phyloP scores from a whole-genome alignment of 2,797 vertebrate genomes.

The Sitta carolinensis region DNA sequence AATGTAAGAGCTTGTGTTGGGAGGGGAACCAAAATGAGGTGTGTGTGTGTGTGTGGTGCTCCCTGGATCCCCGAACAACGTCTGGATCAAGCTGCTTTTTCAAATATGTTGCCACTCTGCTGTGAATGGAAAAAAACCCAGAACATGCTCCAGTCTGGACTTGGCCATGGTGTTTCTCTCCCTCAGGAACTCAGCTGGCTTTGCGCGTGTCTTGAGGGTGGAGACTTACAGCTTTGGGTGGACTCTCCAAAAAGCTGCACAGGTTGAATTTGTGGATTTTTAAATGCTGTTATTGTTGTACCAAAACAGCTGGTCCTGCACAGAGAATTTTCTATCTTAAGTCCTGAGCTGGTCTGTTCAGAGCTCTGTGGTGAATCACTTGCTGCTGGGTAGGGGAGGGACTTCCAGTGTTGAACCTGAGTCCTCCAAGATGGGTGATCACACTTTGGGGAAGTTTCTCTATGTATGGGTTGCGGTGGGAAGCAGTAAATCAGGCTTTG shows the following conservation, averaged over 20 bases:
- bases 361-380: neutral
- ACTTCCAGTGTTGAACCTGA: neutral
- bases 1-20: neutral
- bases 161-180: neutral
- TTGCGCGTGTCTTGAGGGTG: neutral
- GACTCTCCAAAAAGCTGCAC: neutral
- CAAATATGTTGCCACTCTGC: neutral
- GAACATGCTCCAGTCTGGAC: neutral
- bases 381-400: neutral
- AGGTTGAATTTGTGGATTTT: neutral
- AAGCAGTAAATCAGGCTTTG: neutral
- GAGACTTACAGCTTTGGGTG: neutral
- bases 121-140: neutral
- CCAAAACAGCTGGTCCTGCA: neutral
- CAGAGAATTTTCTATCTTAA: neutral
- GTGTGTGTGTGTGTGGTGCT: neutral
- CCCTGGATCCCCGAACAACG: neutral
- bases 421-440: neutral
- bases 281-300: neutral
- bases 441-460: neutral
- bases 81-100: neutral
- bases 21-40: neutral
- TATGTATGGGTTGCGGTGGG: neutral
- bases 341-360: neutral
- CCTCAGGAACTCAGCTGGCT: neutral